Base-by-base conservation (phyloP, 2,113 vertebrate genomes). In the Fukomys damarensis region DNA sequence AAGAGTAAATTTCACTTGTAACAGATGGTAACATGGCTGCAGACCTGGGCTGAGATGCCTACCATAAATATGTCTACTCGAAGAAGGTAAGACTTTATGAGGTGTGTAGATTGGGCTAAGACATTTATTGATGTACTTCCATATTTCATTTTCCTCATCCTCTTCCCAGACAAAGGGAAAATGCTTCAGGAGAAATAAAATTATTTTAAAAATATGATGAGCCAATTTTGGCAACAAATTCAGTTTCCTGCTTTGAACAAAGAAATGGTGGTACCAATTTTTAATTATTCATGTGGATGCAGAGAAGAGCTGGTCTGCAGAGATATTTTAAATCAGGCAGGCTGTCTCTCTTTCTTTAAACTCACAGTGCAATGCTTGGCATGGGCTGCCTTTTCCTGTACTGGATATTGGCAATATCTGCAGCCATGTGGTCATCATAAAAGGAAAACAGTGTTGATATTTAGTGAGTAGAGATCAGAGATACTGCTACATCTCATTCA, bases 171-270 rank as follows among this genome's bases (percentile, higher is more conserved):
- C 16, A 81, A 93, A 94, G 17, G 63, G 35, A 82, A 92, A 41
- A 1, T 91, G 43, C 52, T 95, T 95, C 82, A 94, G 32, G 30
- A 91, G 30, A 86, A 91, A 5, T 46, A 52, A 13, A 32, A 52
- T 19, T 4, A 41, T 66, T 83, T 38, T 58, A 8, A 32, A 30
- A 49, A n/a, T n/a, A 79, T 28, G 24, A 89, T 19, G 12, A 61
- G 20, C 6, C 56, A 49, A 0, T 59, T 83, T 52, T 49, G 26
- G 2, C 20, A 35, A 41, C 3, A 59, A 66, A 0, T 2, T 90
- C 52, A n/a, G 9, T 85, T 89, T 41, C 35, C 12, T 19, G 54
- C 2, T 63, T 12, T 70, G 77, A 61, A 85, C 22, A 74, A 68
- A 89, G 13, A 89, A 52, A 70, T 43, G 6, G 14, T 32, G 74